These are phyloP conservation scores for Montipora efflorescens DNA, from an alignment of 64 coral and sea anemone species.

Conservation along the genomic window DNA sequence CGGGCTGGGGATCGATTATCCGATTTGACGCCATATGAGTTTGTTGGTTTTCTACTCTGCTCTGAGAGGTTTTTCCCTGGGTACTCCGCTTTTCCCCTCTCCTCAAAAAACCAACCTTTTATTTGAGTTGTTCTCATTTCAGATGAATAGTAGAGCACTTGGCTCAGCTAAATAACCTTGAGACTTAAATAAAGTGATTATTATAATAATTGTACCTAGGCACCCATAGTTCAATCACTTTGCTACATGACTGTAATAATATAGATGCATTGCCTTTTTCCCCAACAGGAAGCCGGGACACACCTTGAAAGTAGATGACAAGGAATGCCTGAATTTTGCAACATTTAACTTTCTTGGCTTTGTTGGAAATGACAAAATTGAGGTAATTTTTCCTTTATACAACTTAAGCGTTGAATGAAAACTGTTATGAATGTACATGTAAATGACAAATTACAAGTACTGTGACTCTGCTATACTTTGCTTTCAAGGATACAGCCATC, in stretches of 20 bases:
- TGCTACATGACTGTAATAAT: neutral
- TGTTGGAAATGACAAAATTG: conserved; percentile 96
- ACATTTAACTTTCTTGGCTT: conserved; percentile 99
- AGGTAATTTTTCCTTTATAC: conserved; percentile 52
- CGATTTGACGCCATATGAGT: no score
- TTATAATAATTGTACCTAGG: no score
- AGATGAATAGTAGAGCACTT: no score
- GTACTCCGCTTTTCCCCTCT: no score
- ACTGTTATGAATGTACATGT: neutral
- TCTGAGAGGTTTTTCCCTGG: no score
- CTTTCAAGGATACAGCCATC: conserved; percentile 80
- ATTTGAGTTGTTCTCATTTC: no score
- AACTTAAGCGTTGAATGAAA: neutral
- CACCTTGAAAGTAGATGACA: conserved; percentile 76
- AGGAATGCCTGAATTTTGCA: conserved; percentile 90
- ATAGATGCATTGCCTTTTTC: neutral
- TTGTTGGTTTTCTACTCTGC: no score
- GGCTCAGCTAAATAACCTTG: no score
- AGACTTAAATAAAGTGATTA: no score
- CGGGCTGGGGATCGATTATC: no score
- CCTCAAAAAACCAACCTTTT: no score
- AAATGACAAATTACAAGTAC: neutral
- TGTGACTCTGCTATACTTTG: neutral
- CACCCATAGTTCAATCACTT: no score
- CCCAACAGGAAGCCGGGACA: conserved; percentile 86